These are phyloP conservation scores for Polydrusus pterygomalis DNA, from an alignment of 2,888 invertebrate genomes.

Conservation along the genomic window DNA sequence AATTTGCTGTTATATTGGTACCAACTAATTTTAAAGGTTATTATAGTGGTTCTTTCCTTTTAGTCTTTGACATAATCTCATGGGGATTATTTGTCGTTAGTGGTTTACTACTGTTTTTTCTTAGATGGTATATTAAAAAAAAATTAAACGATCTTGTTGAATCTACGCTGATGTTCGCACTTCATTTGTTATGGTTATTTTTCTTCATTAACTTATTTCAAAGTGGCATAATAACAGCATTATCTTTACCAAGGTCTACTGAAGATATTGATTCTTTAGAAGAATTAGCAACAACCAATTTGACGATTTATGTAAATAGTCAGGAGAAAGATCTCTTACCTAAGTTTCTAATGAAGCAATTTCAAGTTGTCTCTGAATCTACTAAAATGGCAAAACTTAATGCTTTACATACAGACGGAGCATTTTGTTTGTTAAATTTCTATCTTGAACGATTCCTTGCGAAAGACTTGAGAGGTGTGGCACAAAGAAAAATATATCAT, in stretches of 20 bases:
- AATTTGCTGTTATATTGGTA: neutral
- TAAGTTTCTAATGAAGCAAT: neutral
- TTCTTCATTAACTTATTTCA: neutral
- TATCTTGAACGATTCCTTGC: neutral
- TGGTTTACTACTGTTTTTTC: neutral
- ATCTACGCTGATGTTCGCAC: neutral
- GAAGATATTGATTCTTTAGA: neutral
- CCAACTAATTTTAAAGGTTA: neutral
- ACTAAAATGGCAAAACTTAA: neutral
- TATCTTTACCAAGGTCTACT: neutral
- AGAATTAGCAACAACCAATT: neutral
- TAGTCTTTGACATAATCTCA: too few relatives aligned
- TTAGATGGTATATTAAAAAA: neutral
- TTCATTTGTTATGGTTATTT: neutral
- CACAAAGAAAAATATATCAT: neutral
- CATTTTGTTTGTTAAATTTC: neutral
- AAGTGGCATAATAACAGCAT: neutral
- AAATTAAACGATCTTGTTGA: neutral
- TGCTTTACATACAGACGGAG: slow-evolving; percentile 6
- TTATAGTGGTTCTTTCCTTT: neutral
- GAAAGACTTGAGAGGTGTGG: neutral
- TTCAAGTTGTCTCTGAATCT: neutral
- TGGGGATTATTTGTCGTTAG: neutral
- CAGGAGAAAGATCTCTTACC: neutral
- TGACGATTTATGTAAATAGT: neutral